Conservation (phyloP, 2,113 vertebrate genomes). For the Petromus typicus region DNA sequence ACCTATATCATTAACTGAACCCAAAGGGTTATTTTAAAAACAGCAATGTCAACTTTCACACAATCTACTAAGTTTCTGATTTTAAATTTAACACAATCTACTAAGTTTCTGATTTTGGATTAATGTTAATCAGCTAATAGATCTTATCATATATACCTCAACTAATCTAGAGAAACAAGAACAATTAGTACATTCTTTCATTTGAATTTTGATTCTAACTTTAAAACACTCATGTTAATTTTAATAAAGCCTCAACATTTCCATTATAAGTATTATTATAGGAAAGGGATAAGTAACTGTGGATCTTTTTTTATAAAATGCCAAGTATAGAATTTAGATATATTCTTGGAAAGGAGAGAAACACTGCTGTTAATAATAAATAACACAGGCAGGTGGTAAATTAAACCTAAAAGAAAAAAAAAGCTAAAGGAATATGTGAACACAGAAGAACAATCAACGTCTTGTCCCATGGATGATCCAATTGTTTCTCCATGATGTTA, state of each 20-base stretch:
- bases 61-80: conserved; percentile 45
- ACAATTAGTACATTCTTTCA: conserved; percentile 6
- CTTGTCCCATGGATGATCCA: not conserved
- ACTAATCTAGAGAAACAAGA: not conserved
- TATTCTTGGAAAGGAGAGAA: conserved; percentile 30
- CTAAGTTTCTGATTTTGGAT: conserved; percentile 54
- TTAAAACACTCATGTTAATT: conserved; percentile 11
- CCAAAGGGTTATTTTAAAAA: conserved; percentile 24
- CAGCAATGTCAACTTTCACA: not conserved
- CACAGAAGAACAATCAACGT: not conserved
- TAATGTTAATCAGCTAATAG: not conserved
- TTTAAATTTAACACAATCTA: conserved; percentile 4
- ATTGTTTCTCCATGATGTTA: not conserved
- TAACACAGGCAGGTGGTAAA: not conserved
- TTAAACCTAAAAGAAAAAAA: not conserved
- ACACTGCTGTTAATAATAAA: not conserved
- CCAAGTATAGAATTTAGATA: not conserved
- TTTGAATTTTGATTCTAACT: conserved; percentile 27
- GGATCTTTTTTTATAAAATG: not conserved
- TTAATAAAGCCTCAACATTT: conserved; percentile 39
- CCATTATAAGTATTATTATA: not conserved
- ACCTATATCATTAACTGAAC: not conserved
- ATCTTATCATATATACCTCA: not conserved
- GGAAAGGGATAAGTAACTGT: conserved; percentile 8
- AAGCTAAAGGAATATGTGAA: not conserved